Evolutionary conservation across 2,888 invertebrate species (phyloP).

Genomic region (Lepidocyrtinus sp.): DNA sequence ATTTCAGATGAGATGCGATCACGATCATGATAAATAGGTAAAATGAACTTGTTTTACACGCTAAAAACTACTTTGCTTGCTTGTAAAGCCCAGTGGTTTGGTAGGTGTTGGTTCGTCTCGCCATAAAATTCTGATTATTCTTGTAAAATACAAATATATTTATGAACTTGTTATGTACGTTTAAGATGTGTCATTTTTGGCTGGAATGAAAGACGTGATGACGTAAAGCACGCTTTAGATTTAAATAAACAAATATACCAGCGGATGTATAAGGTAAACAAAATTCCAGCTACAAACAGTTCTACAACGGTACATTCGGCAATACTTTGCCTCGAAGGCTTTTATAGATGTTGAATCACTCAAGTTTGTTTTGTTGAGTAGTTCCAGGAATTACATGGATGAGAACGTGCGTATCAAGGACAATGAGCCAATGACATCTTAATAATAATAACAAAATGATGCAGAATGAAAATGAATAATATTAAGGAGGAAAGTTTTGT

Average conservation of each 20-base stretch:
- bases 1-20: neutral
- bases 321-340: neutral
- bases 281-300: no score
- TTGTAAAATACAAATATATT: neutral
- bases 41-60: neutral
- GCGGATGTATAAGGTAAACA: no score
- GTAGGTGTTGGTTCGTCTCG: neutral
- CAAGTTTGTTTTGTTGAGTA: neutral
- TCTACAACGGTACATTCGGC: no score
- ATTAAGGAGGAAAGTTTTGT: neutral
- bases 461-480: no score
- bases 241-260: neutral
- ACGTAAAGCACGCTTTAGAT: neutral
- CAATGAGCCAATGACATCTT: neutral
- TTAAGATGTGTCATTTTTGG: neutral
- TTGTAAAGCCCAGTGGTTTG: neutral
- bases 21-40: conserved; percentile 21
- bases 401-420: neutral
- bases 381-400: neutral
- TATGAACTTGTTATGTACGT: neutral
- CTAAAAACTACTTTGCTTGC: neutral
- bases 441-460: no score
- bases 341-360: neutral
- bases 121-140: neutral
- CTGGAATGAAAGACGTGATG: no score